Evolutionary conservation across 2,113 vertebrate species (phyloP).

Genomic region (Coturnix japonica): DNA sequence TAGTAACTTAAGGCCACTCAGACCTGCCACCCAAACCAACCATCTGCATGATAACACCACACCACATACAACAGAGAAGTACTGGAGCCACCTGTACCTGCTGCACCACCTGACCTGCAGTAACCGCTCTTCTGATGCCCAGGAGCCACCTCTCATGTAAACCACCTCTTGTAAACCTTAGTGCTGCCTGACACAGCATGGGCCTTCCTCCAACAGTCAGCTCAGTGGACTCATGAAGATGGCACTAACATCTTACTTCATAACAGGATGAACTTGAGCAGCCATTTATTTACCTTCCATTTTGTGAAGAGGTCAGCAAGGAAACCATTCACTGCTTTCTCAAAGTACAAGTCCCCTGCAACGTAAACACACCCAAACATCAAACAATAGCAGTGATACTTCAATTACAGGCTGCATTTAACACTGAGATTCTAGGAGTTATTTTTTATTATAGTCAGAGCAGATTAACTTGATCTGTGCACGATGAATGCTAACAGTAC

Average conservation of each 20-base stretch:
- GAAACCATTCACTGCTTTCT: conserved; percentile 97
- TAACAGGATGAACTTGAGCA: background rate
- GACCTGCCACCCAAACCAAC: background rate
- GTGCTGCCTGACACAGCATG: background rate
- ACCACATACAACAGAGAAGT: background rate
- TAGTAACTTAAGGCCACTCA: background rate
- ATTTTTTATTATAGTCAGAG: background rate
- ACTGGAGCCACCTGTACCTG: background rate
- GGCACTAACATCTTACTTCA: background rate
- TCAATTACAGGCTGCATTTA: background rate
- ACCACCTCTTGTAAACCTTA: background rate
- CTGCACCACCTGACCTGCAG: background rate
- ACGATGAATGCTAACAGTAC: background rate
- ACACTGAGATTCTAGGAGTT: background rate
- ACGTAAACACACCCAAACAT: conserved; percentile 32
- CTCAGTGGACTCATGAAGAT: background rate
- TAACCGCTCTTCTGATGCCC: background rate
- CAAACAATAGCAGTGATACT: background rate
- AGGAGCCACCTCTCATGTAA: background rate
- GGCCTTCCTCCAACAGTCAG: background rate
- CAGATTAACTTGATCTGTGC: background rate
- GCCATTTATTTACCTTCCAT: conserved; percentile 89
- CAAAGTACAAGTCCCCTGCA: conserved; percentile 96
- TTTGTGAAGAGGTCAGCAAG: conserved; percentile 97
- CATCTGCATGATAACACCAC: background rate